A percentile compares a stretch with the other conserved stretches of the same genome.
These are phyloP conservation scores for Protobothrops mucrosquamatus DNA, from an alignment of 2,113 vertebrate genomes.

Conservation along the genomic window DNA sequence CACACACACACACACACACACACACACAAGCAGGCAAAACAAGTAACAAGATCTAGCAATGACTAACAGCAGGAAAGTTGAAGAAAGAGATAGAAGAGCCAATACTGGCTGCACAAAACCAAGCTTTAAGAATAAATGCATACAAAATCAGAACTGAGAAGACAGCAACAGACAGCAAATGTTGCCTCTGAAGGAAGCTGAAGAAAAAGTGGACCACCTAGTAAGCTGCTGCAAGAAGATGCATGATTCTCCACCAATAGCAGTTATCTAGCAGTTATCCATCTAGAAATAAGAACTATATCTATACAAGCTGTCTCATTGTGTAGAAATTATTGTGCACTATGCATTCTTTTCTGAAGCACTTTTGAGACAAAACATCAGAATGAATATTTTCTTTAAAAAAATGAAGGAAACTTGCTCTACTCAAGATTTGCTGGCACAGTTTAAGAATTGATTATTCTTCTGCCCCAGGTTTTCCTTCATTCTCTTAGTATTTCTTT, in stretches of 20 bases:
- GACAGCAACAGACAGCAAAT: background rate
- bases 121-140: background rate
- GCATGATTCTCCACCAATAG: background rate
- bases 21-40: background rate
- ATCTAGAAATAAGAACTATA: background rate
- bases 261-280: background rate
- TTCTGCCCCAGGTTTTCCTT: background rate
- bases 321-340: background rate
- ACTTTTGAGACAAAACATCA: background rate
- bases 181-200: background rate
- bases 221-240: background rate
- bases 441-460: background rate
- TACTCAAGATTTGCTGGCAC: background rate
- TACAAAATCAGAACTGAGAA: background rate
- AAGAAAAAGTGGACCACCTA: background rate
- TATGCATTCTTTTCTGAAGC: background rate
- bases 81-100: background rate
- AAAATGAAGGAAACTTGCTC: background rate
- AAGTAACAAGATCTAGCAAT: background rate
- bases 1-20: too few relatives aligned
- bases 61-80: background rate
- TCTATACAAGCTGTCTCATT: background rate
- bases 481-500: background rate
- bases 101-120: background rate
- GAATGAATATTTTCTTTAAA: background rate